These are phyloP conservation scores for Amiota communis DNA, from an alignment of 2,888 invertebrate species.

Conservation along the genomic window DNA sequence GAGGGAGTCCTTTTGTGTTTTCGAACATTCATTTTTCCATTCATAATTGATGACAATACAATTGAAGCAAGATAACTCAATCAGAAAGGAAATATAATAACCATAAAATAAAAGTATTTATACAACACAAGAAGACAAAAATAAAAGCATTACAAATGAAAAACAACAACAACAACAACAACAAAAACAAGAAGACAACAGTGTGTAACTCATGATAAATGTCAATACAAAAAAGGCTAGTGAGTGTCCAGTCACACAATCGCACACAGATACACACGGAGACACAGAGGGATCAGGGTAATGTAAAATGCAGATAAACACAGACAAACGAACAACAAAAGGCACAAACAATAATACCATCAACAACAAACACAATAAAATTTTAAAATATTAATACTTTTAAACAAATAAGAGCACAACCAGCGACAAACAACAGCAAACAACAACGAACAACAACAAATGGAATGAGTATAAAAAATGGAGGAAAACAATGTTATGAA, in stretches of 20 bases:
- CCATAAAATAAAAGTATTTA: constrained; percentile 47
- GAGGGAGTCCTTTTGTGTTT: background rate
- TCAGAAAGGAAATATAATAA: constrained; percentile 51
- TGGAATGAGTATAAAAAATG: constrained; percentile 31
- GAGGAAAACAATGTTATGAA: constrained; percentile 55
- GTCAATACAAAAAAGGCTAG: constrained; percentile 34
- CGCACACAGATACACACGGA: background rate
- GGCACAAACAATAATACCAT: background rate
- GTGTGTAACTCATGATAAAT: constrained; percentile 40
- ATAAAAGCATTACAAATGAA: constrained; percentile 21
- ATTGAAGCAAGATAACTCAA: constrained; percentile 53
- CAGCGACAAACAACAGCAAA: background rate
- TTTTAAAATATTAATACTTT: constrained; percentile 63
- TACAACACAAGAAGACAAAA: background rate
- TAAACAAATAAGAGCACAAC: constrained; percentile 55
- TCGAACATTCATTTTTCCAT: background rate
- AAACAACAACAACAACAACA: constrained; percentile 27
- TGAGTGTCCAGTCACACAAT: constrained; percentile 36
- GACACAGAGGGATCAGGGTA: background rate
- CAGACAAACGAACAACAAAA: background rate
- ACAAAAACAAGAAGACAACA: background rate
- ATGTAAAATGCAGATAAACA: constrained; percentile 32
- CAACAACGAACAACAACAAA: constrained; percentile 6
- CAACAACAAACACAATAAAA: constrained; percentile 38
- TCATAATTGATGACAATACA: constrained; percentile 26